Percentiles rank a stretch among this genome's conserved stretches.
Evolutionary conservation across 2,888 invertebrate species (phyloP).

Genomic region (Diloba caeruleocephala): DNA sequence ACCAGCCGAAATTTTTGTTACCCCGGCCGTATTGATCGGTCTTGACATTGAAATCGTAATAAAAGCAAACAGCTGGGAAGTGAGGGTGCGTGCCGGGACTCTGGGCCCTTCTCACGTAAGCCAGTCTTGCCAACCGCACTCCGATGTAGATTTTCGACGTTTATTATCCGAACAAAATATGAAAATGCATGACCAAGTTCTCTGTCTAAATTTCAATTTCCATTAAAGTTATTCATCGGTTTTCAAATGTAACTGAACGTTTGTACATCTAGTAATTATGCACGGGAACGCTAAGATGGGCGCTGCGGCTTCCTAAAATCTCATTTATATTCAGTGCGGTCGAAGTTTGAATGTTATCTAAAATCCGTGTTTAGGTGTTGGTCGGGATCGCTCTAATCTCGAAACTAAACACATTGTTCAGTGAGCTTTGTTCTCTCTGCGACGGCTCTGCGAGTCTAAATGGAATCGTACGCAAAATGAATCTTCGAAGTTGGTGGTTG

Average conservation of each 20-base stretch:
- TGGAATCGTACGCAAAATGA: constrained; percentile 62
- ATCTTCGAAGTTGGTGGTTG: constrained; percentile 61
- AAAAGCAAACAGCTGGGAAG: constrained; percentile 86
- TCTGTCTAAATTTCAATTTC: constrained; percentile 64
- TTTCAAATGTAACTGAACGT: constrained; percentile 73
- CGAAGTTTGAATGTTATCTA: constrained; percentile 88
- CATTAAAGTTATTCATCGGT: constrained; percentile 76
- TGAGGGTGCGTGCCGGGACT: constrained; percentile 77
- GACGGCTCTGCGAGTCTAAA: constrained; percentile 66
- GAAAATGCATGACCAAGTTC: constrained; percentile 23
- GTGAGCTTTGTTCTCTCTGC: constrained; percentile 81
- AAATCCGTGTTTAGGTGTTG: constrained; percentile 89
- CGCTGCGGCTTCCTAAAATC: constrained; percentile 81
- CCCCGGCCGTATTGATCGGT: constrained; percentile 87
- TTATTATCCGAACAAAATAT: constrained; percentile 34
- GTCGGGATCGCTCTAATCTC: constrained; percentile 86
- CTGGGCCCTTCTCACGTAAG: constrained; percentile 70
- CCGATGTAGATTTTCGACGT: constrained; percentile 45
- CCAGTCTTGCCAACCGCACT: constrained; percentile 56
- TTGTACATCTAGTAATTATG: constrained; percentile 83
- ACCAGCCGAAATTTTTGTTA: constrained; percentile 86
- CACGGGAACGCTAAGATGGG: constrained; percentile 81
- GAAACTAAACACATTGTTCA: constrained; percentile 88
- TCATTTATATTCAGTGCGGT: constrained; percentile 88
- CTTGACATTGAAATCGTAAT: constrained; percentile 89